phyloP scores from a whole-genome alignment of 1,140 invertebrate species.

The Calycopis cecrops region DNA sequence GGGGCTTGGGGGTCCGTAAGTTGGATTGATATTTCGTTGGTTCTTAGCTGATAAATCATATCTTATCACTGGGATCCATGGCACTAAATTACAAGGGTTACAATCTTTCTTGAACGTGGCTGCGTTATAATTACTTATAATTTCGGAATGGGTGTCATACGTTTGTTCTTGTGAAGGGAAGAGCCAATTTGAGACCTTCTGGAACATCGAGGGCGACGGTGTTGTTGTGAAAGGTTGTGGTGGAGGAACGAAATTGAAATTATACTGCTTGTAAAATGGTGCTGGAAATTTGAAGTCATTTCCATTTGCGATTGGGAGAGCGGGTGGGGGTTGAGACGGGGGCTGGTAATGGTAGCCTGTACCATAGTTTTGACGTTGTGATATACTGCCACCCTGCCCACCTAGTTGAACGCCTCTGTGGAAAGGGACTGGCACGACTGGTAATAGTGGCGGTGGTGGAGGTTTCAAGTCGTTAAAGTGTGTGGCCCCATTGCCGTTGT shows the following conservation, averaged over 20 bases:
- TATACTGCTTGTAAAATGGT: slow-evolving; percentile 67
- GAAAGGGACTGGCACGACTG: slow-evolving; percentile 57
- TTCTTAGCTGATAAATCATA: slow-evolving; percentile 55
- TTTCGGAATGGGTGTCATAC: slow-evolving; percentile 30
- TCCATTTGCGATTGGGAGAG: slow-evolving; percentile 27
- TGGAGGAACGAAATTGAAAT: slow-evolving; percentile 63
- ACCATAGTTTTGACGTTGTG: slow-evolving; percentile 41
- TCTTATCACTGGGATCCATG: slow-evolving; percentile 84
- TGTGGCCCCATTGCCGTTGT: slow-evolving; percentile 35
- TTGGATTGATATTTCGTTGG: slow-evolving; percentile 38
- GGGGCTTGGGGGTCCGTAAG: slow-evolving; percentile 53
- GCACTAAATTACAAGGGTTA: slow-evolving; percentile 84
- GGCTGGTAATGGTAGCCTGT: slow-evolving; percentile 44
- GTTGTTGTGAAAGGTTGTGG: slow-evolving; percentile 63
- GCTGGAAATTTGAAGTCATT: slow-evolving; percentile 61
- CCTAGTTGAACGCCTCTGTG: slow-evolving; percentile 31
- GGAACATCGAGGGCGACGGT: slow-evolving; percentile 58
- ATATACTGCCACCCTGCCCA: slow-evolving; percentile 25
- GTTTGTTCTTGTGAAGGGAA: slow-evolving; percentile 56
- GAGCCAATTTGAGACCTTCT: slow-evolving; percentile 70
- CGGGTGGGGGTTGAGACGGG: slow-evolving; percentile 31
- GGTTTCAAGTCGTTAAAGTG: slow-evolving; percentile 53
- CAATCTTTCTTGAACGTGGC: slow-evolving; percentile 74
- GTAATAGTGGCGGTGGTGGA: slow-evolving; percentile 45
- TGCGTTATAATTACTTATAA: slow-evolving; percentile 41